Percentiles rank a stretch among this genome's conserved stretches.
Conservation (phyloP, 2,888 invertebrate species). For the Metallyticus violacea region DNA sequence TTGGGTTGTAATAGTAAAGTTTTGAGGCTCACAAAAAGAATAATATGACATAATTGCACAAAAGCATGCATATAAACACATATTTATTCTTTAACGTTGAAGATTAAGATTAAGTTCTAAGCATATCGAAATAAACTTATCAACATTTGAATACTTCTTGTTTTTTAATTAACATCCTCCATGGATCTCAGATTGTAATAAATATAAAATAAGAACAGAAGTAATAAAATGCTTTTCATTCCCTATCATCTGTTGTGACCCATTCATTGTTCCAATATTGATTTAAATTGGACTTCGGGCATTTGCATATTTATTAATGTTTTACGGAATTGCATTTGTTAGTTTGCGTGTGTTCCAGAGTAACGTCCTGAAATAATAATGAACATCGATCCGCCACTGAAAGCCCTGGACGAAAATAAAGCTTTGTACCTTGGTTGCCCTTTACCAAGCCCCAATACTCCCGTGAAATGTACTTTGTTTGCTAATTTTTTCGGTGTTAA, state of each 20-base stretch:
- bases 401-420: not conserved
- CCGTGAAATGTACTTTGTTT: not conserved
- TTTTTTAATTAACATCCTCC: not conserved
- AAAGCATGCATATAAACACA: no score
- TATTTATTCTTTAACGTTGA: no score
- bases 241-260: not conserved
- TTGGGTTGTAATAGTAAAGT: no score
- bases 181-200: not conserved
- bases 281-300: not conserved
- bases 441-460: not conserved
- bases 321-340: not conserved
- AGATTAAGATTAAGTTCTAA: no score
- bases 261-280: not conserved
- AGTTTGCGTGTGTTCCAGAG: not conserved
- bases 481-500: not conserved
- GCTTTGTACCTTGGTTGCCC: not conserved
- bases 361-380: not conserved
- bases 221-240: not conserved
- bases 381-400: not conserved
- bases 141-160: no score
- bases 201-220: not conserved
- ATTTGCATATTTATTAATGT: not conserved
- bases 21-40: no score
- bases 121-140: no score
- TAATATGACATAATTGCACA: no score